Evolutionary conservation across 2,888 invertebrate species (phyloP).

Genomic region (Cheilosia grossa): DNA sequence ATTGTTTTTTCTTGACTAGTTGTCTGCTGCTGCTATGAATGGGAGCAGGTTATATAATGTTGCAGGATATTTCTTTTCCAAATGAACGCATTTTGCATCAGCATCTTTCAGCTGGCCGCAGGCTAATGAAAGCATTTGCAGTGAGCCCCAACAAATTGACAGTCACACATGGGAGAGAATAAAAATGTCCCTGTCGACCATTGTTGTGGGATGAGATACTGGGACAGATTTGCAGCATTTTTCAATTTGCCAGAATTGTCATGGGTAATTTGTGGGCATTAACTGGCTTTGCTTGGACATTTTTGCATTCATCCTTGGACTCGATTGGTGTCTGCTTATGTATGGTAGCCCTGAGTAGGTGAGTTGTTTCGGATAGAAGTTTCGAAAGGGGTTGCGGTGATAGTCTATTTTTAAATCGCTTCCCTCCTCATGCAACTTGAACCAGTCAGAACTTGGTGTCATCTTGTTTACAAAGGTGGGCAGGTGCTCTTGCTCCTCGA

Average conservation of each 20-base stretch:
- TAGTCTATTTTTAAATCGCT: no score
- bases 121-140: conserved; percentile 40
- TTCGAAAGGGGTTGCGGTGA: no score
- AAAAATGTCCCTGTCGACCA: neutral
- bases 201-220: neutral
- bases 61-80: conserved; percentile 25
- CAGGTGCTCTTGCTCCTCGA: no score
- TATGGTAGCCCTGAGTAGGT: no score
- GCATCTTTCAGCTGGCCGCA: conserved; percentile 22
- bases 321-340: neutral
- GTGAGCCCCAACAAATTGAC: neutral
- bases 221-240: neutral
- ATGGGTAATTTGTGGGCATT: neutral
- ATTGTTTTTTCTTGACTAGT: no score
- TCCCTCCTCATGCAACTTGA: no score
- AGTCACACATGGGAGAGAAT: neutral
- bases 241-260: neutral
- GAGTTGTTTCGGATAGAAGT: no score
- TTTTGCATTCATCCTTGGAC: neutral
- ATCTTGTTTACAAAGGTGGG: no score
- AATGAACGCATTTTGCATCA: conserved; percentile 27
- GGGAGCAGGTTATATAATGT: neutral
- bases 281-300: neutral
- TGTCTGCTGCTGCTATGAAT: neutral
- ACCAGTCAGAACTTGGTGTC: no score